Percentiles rank a stretch among this genome's conserved stretches.
phyloP scores from a whole-genome alignment of 2,797 vertebrate species.

The Molothrus aeneus region DNA sequence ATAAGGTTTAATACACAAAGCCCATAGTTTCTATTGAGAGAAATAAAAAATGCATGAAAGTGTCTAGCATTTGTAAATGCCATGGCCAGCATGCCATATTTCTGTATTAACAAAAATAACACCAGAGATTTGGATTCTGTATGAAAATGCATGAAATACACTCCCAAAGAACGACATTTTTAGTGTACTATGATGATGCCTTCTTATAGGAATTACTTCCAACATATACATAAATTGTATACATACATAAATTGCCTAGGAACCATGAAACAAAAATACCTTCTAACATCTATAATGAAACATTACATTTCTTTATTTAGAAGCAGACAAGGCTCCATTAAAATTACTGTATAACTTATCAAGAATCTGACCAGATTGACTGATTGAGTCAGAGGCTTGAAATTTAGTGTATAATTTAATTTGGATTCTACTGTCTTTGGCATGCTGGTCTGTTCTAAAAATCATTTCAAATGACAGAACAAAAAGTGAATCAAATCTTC shows the following conservation, averaged over 20 bases:
- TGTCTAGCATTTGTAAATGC: background rate
- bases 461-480: background rate
- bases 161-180: background rate
- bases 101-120: background rate
- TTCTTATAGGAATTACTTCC: background rate
- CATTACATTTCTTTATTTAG: background rate
- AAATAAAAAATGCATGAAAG: background rate
- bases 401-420: constrained; percentile 3
- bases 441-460: background rate
- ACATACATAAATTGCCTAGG: background rate
- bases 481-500: background rate
- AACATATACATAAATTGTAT: background rate
- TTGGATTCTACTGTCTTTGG: background rate
- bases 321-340: background rate
- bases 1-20: background rate
- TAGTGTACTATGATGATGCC: background rate
- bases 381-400: background rate
- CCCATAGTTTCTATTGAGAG: background rate
- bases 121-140: background rate
- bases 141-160: background rate
- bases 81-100: background rate
- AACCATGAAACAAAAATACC: background rate
- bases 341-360: background rate
- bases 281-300: background rate
- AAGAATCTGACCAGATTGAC: background rate